A percentile compares a stretch with the other conserved stretches of the same genome.
phyloP scores from a whole-genome alignment of 2,113 vertebrate genomes.

The Numenius arquata region DNA sequence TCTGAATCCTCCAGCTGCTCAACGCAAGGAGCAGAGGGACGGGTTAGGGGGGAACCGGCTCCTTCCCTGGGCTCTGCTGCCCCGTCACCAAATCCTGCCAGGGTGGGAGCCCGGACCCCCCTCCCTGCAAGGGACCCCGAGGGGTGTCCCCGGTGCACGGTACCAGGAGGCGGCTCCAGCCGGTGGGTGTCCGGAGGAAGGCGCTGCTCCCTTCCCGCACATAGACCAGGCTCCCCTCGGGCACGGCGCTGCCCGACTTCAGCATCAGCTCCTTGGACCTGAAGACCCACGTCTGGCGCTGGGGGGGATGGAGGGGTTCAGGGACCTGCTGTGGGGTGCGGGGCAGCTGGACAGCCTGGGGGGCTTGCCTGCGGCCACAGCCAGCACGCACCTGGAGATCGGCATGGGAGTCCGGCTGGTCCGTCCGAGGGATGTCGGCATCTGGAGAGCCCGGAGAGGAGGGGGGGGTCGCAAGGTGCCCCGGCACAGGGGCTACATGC shows the following conservation, averaged over 20 bases:
- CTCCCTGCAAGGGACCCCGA: fast-evolving
- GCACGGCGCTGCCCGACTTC: neutral
- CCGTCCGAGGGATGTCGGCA: neutral
- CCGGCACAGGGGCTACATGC: neutral
- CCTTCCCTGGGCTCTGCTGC: neutral
- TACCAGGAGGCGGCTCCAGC: slow-evolving; percentile 69
- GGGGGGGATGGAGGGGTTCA: neutral
- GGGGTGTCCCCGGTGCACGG: fast-evolving
- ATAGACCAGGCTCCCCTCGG: slow-evolving; percentile 63
- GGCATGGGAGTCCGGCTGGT: fast-evolving
- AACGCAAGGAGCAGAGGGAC: fast-evolving
- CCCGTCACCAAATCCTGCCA: neutral
- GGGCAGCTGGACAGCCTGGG: neutral
- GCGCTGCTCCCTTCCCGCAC: slow-evolving; percentile 37
- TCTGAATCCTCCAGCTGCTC: slow-evolving; percentile 46
- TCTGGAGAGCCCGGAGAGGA: neutral
- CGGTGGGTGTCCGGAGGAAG: slow-evolving; percentile 50
- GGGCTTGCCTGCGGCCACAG: fast-evolving
- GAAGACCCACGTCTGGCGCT: slow-evolving; percentile 62
- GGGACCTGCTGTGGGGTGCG: fast-evolving
- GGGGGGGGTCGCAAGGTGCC: neutral
- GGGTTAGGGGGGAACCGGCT: neutral
- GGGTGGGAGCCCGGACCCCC: neutral
- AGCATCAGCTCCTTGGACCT: slow-evolving; percentile 57
- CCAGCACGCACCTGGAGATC: neutral